Evolutionary conservation across 2,888 invertebrate species (phyloP).

Genomic region (Tricholauxania praeusta): DNA sequence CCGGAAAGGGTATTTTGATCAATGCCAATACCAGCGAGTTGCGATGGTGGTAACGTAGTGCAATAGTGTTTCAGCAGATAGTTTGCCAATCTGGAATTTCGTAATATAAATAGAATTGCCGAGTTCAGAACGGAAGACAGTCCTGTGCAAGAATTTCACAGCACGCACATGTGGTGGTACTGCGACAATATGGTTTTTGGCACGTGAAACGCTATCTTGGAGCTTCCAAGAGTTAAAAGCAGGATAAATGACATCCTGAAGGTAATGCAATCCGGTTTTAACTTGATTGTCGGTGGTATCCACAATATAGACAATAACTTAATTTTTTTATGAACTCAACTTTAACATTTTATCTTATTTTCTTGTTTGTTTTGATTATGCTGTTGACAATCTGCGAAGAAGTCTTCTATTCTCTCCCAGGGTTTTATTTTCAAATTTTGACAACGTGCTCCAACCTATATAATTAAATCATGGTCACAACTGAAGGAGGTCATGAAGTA

Average conservation of each 20-base stretch:
- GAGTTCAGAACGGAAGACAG: slow-evolving; percentile 86
- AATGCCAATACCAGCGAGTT: slow-evolving; percentile 82
- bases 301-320: slow-evolving; percentile 84
- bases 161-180: slow-evolving; percentile 79
- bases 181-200: slow-evolving; percentile 78
- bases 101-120: slow-evolving; percentile 90
- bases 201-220: slow-evolving; percentile 76
- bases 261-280: slow-evolving; percentile 73
- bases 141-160: no score
- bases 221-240: slow-evolving; percentile 94
- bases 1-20: no score
- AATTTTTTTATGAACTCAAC: no score
- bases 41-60: slow-evolving; percentile 77
- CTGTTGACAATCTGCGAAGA: no score
- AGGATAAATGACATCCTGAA: slow-evolving; percentile 79
- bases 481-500: no score
- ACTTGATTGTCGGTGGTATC: slow-evolving; percentile 81
- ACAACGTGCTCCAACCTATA: no score
- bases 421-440: no score
- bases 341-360: no score
- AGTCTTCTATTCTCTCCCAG: no score
- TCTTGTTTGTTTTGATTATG: no score
- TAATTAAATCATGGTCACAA: no score
- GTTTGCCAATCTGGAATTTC: slow-evolving; percentile 80
- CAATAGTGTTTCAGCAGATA: slow-evolving; percentile 80